Evolutionary conservation across 2,888 invertebrate genomes (phyloP), one percentile per base, ranked within the genome.

Genomic region (Caenorhabditis sp.): DNA sequence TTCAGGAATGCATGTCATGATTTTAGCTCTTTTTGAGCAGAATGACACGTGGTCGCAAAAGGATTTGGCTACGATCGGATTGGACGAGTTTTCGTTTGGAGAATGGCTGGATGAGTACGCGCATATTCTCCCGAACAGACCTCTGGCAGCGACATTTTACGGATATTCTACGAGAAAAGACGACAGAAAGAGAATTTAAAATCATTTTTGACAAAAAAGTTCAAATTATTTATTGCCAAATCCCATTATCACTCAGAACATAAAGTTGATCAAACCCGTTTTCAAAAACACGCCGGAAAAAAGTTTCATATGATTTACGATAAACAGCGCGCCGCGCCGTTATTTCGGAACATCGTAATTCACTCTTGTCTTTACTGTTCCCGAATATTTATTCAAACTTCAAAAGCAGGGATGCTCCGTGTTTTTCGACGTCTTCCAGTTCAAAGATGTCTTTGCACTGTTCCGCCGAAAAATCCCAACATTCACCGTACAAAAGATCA

Each of bases 21-120:
- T 82, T 39, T 56, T 80, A 4, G 74, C 73, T 0, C 58, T 80
- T 15, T 80, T 77, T 24, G 76, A 80, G 24, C 82, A 80, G 20
- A 63, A 70, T 11, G 76, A 72, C 15, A 55, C 59, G 5, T 82
- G 78, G 78, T 46, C 76, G 3, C 61, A 71, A 17, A 73, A 66
- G n/a, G 75, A 71, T 50, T 24, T 75, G n/a, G 53, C 77, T 1
- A 55, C 66, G 56, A 55, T 81, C 2, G 62, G 55, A 9, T 45
- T 52, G 41, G 79, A 74, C 26, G 77, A 77, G 5, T 81, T 81
- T 45, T 22, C 22, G 11, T 77, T 81, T 22, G 55, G 59, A 11
- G 65, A 63, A 20, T 76, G 63, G 63, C 48, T 76, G 4, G 58
- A 71, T 24, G 61, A 71, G 5, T 50, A 65, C 11, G 32, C 65